Evolutionary conservation across 2,113 vertebrate species (phyloP), one percentile per base, ranked within the genome.

Genomic region (Murina feae): DNA sequence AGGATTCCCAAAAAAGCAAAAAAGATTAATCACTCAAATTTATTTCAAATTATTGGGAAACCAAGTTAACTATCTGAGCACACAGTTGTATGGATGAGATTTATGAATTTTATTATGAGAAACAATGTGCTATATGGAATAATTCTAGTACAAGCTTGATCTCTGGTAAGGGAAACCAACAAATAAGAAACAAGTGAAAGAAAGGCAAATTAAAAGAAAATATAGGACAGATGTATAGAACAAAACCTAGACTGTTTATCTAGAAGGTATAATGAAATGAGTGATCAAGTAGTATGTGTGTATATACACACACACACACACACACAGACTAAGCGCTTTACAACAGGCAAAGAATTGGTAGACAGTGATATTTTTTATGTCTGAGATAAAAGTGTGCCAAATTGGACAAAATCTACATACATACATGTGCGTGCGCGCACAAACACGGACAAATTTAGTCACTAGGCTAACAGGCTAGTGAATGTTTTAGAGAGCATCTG

Each of bases 321-420:
- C 55, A 58, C 55, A 58, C 55, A 58, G 23, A 53, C 49, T 96
- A 92, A 91, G 74, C 47, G 30, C 65, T 94, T 71, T 92, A 92
- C 51, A 93, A 93, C n/a, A 94, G 88, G 80, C 93, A 97, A 96
- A 94, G 69, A 95, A 78, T 9, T 91, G 80, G 66, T 94, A 95
- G 88, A 91, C 79, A 87, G 72, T 86, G 51, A 91, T 93, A 81
- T 76, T 87, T 89, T 79, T 74, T 78, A 94, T 91, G 86, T 96
- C 76, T 93, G 84, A 92, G 72, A 95, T 83, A 95, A 96, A 96
- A 92, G 47, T 95, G 32, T 89, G 71, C 78, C 81, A 88, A 93
- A 49, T 65, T 96, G 80, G 75, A 25, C 20, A 28, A 68, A 82
- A 83, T 55, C 51, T 91, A 95, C 76, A 94, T 85, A 92, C 51